Conservation (phyloP, 2,113 vertebrate species). For the Zapornia atra region DNA sequence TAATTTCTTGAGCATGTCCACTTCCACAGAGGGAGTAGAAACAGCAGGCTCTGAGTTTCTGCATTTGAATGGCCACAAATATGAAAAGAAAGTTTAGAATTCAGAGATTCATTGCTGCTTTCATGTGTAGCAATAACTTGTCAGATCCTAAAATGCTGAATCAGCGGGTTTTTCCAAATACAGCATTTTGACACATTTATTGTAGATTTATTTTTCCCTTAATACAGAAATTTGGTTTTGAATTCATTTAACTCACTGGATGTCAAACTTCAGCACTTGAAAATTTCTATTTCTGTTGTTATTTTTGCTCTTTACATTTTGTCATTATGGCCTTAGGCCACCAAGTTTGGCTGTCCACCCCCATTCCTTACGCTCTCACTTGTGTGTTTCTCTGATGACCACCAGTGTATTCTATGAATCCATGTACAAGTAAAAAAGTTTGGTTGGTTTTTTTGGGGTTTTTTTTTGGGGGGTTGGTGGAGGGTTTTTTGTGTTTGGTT, state of each 20-base stretch:
- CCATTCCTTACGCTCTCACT: neutral
- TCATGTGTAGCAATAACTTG: neutral
- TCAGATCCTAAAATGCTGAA: neutral
- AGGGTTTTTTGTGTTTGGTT: too few species aligned
- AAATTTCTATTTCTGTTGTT: neutral
- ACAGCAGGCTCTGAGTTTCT: neutral
- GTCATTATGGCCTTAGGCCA: neutral
- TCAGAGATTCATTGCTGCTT: neutral
- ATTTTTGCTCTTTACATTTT: neutral
- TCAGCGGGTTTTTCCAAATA: neutral
- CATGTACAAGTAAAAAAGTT: neutral
- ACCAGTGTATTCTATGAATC: neutral
- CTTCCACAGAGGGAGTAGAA: neutral
- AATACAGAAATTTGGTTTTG: neutral
- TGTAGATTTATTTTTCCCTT: neutral
- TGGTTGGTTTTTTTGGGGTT: too few species aligned
- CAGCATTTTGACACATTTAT: neutral
- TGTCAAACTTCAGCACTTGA: neutral
- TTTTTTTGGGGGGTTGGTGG: too few species aligned
- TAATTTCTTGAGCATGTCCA: neutral
- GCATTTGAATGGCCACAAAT: neutral
- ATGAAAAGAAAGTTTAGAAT: neutral
- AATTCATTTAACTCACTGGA: neutral
- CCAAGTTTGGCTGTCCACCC: neutral
- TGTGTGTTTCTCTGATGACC: fast-evolving